Percentiles rank a stretch among this genome's conserved stretches.
These are phyloP conservation scores for Thalassoma bifasciatum DNA, from an alignment of 2,113 vertebrate species.

Conservation along the genomic window DNA sequence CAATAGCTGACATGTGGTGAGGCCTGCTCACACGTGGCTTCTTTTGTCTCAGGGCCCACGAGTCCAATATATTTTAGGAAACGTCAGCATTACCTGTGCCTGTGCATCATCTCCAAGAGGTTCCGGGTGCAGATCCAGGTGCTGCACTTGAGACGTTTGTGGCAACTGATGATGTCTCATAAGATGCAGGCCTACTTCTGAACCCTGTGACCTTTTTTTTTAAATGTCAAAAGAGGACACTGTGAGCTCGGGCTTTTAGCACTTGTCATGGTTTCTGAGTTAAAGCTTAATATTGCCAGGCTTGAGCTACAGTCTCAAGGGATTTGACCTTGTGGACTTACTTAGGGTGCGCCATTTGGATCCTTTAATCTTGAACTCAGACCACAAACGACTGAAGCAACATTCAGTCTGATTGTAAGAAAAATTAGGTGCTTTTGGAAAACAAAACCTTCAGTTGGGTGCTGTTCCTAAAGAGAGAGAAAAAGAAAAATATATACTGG, in stretches of 20 bases:
- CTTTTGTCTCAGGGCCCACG: constrained; percentile 60
- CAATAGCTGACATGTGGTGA: constrained; percentile 53
- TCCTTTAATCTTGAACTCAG: constrained; percentile 75
- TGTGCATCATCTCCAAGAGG: constrained; percentile 43
- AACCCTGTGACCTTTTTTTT: constrained; percentile 43
- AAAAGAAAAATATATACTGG: constrained; percentile 66
- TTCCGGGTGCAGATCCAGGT: constrained; percentile 30
- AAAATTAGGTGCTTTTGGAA: constrained; percentile 77
- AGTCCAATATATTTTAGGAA: constrained; percentile 34
- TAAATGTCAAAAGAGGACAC: constrained; percentile 10
- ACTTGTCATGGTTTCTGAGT: constrained; percentile 41
- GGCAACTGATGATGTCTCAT: constrained; percentile 62
- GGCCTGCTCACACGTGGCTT: constrained; percentile 41
- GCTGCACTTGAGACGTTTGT: constrained; percentile 47
- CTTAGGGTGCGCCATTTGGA: constrained; percentile 65
- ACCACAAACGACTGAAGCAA: constrained; percentile 67
- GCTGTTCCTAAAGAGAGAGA: constrained; percentile 73
- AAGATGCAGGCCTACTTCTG: constrained; percentile 36
- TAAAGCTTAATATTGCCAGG: constrained; percentile 62
- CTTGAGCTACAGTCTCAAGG: constrained; percentile 57
- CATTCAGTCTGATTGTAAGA: constrained; percentile 80
- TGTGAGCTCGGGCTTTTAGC: constrained; percentile 48
- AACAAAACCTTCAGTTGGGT: constrained; percentile 71
- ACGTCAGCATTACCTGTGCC: constrained; percentile 56
- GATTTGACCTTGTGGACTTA: constrained; percentile 51